These are phyloP conservation scores for Druceiella hillmani DNA, from an alignment of 2,888 invertebrate species.

Conservation along the genomic window DNA sequence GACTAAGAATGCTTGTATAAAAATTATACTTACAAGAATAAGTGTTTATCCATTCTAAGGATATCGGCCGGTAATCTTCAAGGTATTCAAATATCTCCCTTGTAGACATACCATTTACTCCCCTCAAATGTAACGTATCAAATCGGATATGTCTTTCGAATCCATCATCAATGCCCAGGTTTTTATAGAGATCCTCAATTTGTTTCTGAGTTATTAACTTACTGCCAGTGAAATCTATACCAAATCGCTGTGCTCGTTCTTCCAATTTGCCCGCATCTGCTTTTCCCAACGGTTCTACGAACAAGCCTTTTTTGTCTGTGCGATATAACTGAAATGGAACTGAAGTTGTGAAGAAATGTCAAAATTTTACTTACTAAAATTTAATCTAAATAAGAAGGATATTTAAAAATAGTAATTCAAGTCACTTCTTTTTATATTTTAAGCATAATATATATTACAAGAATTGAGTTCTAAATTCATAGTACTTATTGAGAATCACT, in stretches of 20 bases:
- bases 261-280: constrained; percentile 42
- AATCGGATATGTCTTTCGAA: constrained; percentile 61
- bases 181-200: constrained; percentile 43
- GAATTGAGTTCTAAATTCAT: no score
- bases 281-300: constrained; percentile 37
- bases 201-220: constrained; percentile 42
- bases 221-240: constrained; percentile 40
- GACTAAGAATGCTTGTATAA: no score
- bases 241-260: constrained; percentile 44
- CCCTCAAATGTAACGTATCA: constrained; percentile 70
- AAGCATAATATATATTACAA: no score
- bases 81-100: constrained; percentile 77
- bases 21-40: constrained; percentile 57
- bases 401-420: no score
- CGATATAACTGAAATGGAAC: constrained; percentile 33
- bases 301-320: constrained; percentile 35
- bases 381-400: no score
- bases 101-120: constrained; percentile 69
- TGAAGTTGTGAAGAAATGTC: no score
- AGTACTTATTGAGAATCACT: no score
- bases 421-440: no score
- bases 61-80: constrained; percentile 67
- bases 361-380: no score
- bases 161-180: constrained; percentile 45
- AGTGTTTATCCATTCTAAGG: constrained; percentile 78